Evolutionary conservation across 2,888 invertebrate genomes (phyloP), one percentile per base, ranked within the genome.

Genomic region (Drosophila limbata): DNA sequence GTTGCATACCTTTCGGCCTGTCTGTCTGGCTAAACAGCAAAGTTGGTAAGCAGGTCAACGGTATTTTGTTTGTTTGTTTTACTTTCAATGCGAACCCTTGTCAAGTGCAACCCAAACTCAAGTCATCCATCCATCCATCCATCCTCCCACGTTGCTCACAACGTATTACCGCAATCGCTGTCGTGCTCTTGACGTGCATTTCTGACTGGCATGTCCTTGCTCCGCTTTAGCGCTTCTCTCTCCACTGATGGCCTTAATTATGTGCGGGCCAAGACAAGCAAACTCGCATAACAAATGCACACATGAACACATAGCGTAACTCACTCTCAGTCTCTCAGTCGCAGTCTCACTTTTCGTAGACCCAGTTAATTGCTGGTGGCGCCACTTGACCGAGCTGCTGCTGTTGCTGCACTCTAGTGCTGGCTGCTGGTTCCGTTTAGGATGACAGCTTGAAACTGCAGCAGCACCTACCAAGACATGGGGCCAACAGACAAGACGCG

Each of bases 311-410:
- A 42, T 28, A 31, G 42, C 55, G 42, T 42, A 53, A 53, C 53
- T 53, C 51, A 59, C 35, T 57, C 17, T 25, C 33, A 21, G 35
- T 17, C n/a, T 17, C 44, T 45, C 19, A 28, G 25, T n/a, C 37
- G 13, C 40, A 13, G 44, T 40, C 57, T 35, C 37, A 44, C n/a
- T 42, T 35, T 62, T 37, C n/a, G 69, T 48, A 62, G 78, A 25
- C 66, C 51, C 60, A 80, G 84, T 88, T 84, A 84, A 84, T 84
- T 84, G 84, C 84, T 88, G 78, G 70, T 88, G 87, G 89, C 77
- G 79, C 75, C 87, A 84, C 84, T 84, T 84, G 87, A 86, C 89
- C 89, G 87, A 83, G 70, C 89, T 83, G 69, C 66, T 69, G 67
- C 79, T 51, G 42, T 28, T 53, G 50, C 37, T 44, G 25, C 56